Percentiles rank a stretch among this genome's conserved stretches.
phyloP scores from a whole-genome alignment of 2,888 invertebrate genomes.

The Trachelus tabidus region DNA sequence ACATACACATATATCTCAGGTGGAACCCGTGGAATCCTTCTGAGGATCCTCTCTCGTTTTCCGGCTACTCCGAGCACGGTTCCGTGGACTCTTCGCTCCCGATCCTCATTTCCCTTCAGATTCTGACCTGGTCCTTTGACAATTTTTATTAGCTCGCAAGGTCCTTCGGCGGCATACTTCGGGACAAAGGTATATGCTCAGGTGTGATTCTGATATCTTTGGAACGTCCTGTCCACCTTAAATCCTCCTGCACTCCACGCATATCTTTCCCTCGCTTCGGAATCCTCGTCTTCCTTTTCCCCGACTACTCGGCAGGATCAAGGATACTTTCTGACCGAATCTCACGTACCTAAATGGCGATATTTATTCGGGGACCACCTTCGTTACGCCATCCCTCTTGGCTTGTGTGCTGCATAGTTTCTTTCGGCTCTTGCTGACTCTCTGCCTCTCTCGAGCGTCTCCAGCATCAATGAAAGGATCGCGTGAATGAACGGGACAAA shows the following conservation, averaged over 20 bases:
- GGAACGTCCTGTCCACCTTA: conserved; percentile 47
- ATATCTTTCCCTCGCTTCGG: conserved; percentile 20
- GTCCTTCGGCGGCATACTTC: conserved; percentile 21
- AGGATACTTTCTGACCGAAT: conserved; percentile 46
- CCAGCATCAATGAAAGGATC: conserved; percentile 61
- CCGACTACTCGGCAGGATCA: conserved; percentile 21
- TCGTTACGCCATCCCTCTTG: conserved; percentile 59
- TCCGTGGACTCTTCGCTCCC: conserved; percentile 11
- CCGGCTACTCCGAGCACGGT: conserved; percentile 4
- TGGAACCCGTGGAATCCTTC: neutral
- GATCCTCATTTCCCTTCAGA: neutral
- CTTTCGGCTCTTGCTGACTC: conserved; percentile 34
- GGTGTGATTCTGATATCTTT: conserved; percentile 56
- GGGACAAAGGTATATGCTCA: conserved; percentile 26
- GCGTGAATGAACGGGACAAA: conserved; percentile 63
- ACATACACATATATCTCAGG: neutral
- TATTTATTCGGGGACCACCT: conserved; percentile 56
- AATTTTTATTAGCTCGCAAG: neutral
- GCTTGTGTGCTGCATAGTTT: conserved; percentile 51
- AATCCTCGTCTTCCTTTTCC: conserved; percentile 18
- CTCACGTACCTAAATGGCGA: conserved; percentile 41
- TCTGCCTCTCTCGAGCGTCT: conserved; percentile 16
- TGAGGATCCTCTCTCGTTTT: neutral
- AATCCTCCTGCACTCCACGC: neutral
- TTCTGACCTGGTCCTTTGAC: neutral